These are phyloP conservation scores for Rapana venosa DNA, from an alignment of 2,888 invertebrate species.

Conservation along the genomic window DNA sequence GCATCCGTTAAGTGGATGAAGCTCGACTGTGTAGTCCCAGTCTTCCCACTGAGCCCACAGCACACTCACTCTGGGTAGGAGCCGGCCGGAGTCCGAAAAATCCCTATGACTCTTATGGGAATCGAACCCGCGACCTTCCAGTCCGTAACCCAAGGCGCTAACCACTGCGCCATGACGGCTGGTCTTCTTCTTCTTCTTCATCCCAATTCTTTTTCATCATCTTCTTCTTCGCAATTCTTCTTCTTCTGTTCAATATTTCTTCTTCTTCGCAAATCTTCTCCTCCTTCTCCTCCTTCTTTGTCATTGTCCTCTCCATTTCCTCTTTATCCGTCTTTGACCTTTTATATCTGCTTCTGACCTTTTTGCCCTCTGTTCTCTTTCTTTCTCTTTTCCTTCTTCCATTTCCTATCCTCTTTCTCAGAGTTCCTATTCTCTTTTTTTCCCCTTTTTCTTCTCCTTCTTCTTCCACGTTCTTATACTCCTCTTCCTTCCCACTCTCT, in stretches of 20 bases:
- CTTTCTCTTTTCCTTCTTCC: background rate
- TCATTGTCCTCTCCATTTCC: background rate
- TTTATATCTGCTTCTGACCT: background rate
- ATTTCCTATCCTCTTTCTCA: background rate
- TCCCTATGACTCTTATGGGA: too few species aligned
- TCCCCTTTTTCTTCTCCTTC: background rate
- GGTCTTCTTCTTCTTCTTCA: too few species aligned
- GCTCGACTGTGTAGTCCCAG: too few species aligned
- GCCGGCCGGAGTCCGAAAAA: too few species aligned
- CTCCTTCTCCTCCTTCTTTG: background rate
- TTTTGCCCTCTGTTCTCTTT: background rate
- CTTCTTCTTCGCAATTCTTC: background rate
- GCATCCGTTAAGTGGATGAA: too few species aligned
- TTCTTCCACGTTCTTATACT: background rate
- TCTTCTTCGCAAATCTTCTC: too few species aligned
- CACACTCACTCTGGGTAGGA: too few species aligned
- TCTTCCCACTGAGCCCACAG: too few species aligned
- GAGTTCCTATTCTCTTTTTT: background rate
- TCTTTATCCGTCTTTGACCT: background rate
- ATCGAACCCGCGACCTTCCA: too few species aligned
- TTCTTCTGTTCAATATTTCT: background rate
- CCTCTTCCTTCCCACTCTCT: background rate
- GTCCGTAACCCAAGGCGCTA: too few species aligned
- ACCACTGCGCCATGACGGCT: too few species aligned
- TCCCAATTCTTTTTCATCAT: too few species aligned